Evolutionary conservation across 2,113 vertebrate genomes (phyloP).

Genomic region (Neodon shergylaensis): DNA sequence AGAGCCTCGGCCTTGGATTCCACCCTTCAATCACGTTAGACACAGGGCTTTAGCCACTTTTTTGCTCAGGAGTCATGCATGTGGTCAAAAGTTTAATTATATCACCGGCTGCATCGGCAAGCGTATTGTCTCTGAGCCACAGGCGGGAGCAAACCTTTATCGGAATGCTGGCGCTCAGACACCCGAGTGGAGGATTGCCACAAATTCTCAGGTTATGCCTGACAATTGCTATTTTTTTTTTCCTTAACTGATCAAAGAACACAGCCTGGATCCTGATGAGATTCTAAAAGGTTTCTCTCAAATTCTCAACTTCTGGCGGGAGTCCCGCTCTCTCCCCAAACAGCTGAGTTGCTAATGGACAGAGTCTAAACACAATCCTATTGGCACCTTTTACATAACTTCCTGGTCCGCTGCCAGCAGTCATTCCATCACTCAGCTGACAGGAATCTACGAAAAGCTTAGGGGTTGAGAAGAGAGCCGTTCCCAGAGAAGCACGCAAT

Average conservation of each 20-base stretch:
- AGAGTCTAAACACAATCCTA: slow-evolving; percentile 34
- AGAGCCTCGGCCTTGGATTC: slow-evolving; percentile 71
- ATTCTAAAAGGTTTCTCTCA: slow-evolving; percentile 58
- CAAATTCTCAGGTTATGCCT: slow-evolving; percentile 69
- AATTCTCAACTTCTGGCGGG: slow-evolving; percentile 11
- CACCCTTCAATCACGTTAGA: slow-evolving; percentile 76
- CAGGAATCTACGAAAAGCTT: slow-evolving; percentile 62
- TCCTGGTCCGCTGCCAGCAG: slow-evolving; percentile 43
- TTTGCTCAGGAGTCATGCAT: slow-evolving; percentile 74
- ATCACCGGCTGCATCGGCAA: slow-evolving; percentile 72
- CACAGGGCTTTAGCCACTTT: slow-evolving; percentile 72
- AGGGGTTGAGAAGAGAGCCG: slow-evolving; percentile 53
- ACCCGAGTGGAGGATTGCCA: slow-evolving; percentile 33
- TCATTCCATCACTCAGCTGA: slow-evolving; percentile 50
- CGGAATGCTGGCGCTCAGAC: slow-evolving; percentile 56
- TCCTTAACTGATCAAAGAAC: slow-evolving; percentile 77
- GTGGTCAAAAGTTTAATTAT: slow-evolving; percentile 83
- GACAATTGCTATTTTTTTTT: slow-evolving; percentile 79
- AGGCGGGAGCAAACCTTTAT: slow-evolving; percentile 73
- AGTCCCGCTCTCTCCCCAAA: not conserved
- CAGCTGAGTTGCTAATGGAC: slow-evolving; percentile 22
- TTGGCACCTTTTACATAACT: slow-evolving; percentile 42
- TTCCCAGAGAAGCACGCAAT: not conserved
- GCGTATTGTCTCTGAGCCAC: slow-evolving; percentile 76
- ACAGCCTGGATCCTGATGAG: slow-evolving; percentile 16